Conservation (phyloP, 2,888 invertebrate genomes). For the Ferdinandea cuprea region DNA sequence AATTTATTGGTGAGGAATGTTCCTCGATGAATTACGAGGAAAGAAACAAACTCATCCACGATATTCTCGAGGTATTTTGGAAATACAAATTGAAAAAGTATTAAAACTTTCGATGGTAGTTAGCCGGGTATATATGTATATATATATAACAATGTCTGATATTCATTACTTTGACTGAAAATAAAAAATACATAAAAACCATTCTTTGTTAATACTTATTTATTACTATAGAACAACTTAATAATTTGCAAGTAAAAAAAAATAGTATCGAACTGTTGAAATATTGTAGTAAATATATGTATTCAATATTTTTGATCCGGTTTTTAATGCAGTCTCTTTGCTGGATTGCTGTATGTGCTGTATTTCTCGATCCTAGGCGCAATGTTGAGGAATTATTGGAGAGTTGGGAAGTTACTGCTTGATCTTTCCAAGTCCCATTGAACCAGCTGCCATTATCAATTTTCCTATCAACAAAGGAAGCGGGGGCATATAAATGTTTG, state of each 20-base stretch:
- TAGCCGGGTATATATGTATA: not conserved
- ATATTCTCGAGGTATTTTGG: not conserved
- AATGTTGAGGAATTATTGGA: not conserved
- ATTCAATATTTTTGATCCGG: not conserved
- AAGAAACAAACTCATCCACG: not conserved
- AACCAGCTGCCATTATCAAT: not conserved
- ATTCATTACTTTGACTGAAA: too few species aligned
- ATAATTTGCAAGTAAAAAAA: not conserved
- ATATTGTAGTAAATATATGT: too few species aligned
- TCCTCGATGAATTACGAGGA: not conserved
- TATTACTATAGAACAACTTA: not conserved
- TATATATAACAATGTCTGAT: too few species aligned
- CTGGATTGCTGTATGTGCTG: slow-evolving; percentile 6
- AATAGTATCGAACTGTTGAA: too few species aligned
- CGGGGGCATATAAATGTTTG: not conserved
- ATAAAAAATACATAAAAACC: too few species aligned
- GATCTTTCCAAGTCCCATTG: slow-evolving; percentile 3
- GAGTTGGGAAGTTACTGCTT: slow-evolving; percentile 15
- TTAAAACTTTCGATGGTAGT: too few species aligned
- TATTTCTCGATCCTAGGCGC: slow-evolving; percentile 2
- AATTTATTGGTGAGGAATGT: not conserved
- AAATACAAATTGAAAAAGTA: not conserved
- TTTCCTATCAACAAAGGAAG: slow-evolving; percentile 12
- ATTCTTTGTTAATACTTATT: too few species aligned
- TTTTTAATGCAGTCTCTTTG: slow-evolving; percentile 16